Evolutionary conservation across 2,797 vertebrate species (phyloP), one percentile per base, ranked within the genome.

Genomic region (Tenualosa thibaudeaui): DNA sequence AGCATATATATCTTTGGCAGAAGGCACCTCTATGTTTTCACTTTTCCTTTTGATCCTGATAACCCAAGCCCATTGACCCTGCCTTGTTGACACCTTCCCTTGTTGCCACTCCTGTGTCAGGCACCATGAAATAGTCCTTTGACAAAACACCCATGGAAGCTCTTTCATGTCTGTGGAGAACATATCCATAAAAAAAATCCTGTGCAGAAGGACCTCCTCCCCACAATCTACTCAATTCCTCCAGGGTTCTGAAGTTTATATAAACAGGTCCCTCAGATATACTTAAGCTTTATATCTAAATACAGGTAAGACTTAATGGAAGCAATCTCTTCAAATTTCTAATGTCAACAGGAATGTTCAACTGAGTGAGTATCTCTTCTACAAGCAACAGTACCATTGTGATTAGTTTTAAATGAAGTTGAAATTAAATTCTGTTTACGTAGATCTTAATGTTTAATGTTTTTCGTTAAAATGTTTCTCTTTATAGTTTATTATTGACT

Each of bases 191-290:
- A 62, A 62, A 62, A 9, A 62, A 9, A 62, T 9, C 19, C 19
- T 24, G 6, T 24, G 7, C 8, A 8, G 58, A 24, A 10, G 22
- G n/a, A n/a, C 58, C 58, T 62, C 58, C 58, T 62, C 58, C 71
- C 17, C 71, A 78, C 37, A 22, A 78, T 26, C 5, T 1, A 37
- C 60, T 88, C 83, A 58, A 93, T 89, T 89, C 53, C 83, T 88
- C 56, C 1, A 87, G 86, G 87, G 71, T 40, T 89, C 60, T 37
- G 12, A 88, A 83, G 71, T 89, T 92, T 85, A 87, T 91, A 93
- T 94, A 94, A 93, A 92, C 85, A 46, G 81, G 62, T 60, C 22
- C 71, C 81, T 43, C 22, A 37, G 58, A 17, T 22, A 81, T 81
- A 24, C 82, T 85, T 51, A 51, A 51, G 65, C 37, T 54, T 22